A percentile compares a stretch with the other conserved stretches of the same genome.
phyloP scores from a whole-genome alignment of 2,888 invertebrate genomes.

The Ectropis crepuscularia region DNA sequence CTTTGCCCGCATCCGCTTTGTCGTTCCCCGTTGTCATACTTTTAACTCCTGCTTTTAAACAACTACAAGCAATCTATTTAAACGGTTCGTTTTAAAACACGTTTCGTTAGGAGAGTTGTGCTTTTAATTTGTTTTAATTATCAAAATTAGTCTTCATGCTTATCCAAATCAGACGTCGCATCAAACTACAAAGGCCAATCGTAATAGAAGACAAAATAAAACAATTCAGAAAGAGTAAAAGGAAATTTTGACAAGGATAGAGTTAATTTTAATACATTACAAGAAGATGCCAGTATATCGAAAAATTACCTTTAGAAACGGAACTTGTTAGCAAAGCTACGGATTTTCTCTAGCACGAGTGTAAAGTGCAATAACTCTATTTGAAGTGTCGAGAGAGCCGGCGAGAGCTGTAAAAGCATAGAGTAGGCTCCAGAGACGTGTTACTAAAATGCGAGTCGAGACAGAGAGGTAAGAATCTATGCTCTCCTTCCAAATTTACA shows the following conservation, averaged over 20 bases:
- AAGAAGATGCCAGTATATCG: constrained; percentile 65
- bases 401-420: constrained; percentile 64
- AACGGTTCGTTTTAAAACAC: constrained; percentile 51
- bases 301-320: constrained; percentile 52
- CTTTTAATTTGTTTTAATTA: constrained; percentile 48
- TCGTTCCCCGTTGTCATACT: constrained; percentile 63
- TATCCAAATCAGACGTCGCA: constrained; percentile 50
- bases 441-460: constrained; percentile 70
- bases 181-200: constrained; percentile 51
- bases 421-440: constrained; percentile 60
- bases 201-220: constrained; percentile 50
- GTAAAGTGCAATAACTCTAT: constrained; percentile 71
- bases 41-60: constrained; percentile 68
- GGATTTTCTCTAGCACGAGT: constrained; percentile 59
- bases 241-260: constrained; percentile 47
- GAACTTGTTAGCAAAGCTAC: constrained; percentile 50
- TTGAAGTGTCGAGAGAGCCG: constrained; percentile 65
- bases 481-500: constrained; percentile 58
- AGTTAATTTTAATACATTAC: constrained; percentile 78
- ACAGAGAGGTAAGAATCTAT: constrained; percentile 65
- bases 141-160: constrained; percentile 60
- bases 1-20: constrained; percentile 77
- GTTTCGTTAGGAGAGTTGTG: constrained; percentile 66
- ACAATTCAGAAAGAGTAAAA: constrained; percentile 43
- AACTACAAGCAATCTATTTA: constrained; percentile 73